These are phyloP conservation scores for Diabrotica virgifera DNA, from an alignment of 1,140 invertebrate species.

Conservation along the genomic window DNA sequence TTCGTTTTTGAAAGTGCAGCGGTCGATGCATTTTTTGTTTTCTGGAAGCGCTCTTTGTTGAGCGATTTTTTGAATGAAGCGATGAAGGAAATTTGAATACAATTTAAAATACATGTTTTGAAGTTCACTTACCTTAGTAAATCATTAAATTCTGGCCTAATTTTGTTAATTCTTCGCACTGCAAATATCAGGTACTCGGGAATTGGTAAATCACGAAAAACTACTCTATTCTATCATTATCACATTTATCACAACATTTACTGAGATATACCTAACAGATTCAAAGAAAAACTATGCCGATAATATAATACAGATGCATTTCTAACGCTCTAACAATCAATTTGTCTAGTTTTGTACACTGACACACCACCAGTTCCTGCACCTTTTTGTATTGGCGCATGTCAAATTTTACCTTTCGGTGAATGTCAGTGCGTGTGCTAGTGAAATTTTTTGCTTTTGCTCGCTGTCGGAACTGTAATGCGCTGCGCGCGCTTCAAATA, in stretches of 20 bases:
- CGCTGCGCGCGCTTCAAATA: conserved; percentile 22
- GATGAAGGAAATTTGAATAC: conserved; percentile 13
- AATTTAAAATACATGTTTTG: no score
- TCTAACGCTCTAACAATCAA: conserved; percentile 43
- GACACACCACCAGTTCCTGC: conserved; percentile 27
- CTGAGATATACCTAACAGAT: conserved; percentile 28
- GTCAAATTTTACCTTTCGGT: conserved; percentile 31
- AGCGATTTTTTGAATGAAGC: not conserved
- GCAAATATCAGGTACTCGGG: conserved; percentile 33
- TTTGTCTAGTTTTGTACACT: conserved; percentile 39
- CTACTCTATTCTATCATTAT: conserved; percentile 40
- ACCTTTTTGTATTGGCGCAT: conserved; percentile 27
- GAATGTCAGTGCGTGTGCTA: conserved; percentile 14
- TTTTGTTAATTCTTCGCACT: conserved; percentile 28
- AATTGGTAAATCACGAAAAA: conserved; percentile 29
- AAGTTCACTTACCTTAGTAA: conserved; percentile 20
- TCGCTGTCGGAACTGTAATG: conserved; percentile 14
- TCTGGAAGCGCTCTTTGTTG: no score
- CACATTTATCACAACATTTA: conserved; percentile 48
- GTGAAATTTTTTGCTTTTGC: conserved; percentile 26
- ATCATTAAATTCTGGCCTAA: conserved; percentile 13
- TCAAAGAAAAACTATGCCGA: conserved; percentile 34
- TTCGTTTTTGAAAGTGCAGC: no score
- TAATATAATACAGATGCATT: conserved; percentile 41
- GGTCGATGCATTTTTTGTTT: no score